Evolutionary conservation across 2,113 vertebrate species (phyloP).

Genomic region (Odocoileus hemionus): DNA sequence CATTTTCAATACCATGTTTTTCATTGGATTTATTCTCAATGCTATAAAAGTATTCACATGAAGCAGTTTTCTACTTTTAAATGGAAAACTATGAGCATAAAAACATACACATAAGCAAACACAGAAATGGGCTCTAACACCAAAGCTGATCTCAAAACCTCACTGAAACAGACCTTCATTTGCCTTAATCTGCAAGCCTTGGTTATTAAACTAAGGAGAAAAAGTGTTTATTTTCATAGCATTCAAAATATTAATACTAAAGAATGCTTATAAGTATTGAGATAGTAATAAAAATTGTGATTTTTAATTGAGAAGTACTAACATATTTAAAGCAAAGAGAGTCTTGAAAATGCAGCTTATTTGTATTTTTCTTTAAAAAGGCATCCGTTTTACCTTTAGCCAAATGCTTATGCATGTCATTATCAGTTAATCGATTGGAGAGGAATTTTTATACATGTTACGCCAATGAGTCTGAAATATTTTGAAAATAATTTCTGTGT

Average conservation of each 20-base stretch:
- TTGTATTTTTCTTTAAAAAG: not conserved
- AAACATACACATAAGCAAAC: not conserved
- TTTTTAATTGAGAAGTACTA: not conserved
- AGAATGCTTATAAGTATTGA: not conserved
- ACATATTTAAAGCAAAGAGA: not conserved
- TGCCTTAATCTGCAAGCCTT: not conserved
- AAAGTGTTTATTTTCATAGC: not conserved
- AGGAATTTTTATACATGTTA: not conserved
- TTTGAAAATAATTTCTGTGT: not conserved
- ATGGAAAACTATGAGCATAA: not conserved
- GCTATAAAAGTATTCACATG: not conserved
- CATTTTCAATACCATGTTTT: not conserved
- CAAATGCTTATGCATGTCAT: not conserved
- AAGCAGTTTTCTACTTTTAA: not conserved
- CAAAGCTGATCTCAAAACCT: not conserved
- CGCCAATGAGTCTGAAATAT: not conserved
- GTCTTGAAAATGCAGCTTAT: not conserved
- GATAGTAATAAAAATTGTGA: not conserved
- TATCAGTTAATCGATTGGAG: not conserved
- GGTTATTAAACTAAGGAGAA: not conserved
- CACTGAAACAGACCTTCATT: not conserved
- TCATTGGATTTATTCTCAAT: not conserved
- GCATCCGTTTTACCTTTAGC: not conserved
- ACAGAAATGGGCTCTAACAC: not conserved
- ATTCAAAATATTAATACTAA: not conserved